These are phyloP conservation scores for Syngnathus scovelli DNA, from an alignment of 2,113 vertebrate genomes.

Conservation along the genomic window DNA sequence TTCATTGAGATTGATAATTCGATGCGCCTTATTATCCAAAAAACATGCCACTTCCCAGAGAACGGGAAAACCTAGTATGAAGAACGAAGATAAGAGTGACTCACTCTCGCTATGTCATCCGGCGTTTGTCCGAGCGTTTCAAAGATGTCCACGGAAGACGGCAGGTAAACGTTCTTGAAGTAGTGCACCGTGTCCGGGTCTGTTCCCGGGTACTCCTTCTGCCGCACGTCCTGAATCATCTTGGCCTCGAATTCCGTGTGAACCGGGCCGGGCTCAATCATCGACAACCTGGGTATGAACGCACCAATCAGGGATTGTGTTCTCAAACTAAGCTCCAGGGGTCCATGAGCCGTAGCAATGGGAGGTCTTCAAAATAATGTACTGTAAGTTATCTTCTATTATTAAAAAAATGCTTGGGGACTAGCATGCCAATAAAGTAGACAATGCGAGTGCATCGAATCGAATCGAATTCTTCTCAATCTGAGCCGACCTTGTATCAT, in stretches of 20 bases:
- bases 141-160: conserved; percentile 70
- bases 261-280: conserved; percentile 75
- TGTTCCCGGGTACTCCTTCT: conserved; percentile 58
- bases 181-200: conserved; percentile 65
- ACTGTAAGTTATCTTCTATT: too few species aligned
- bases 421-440: too few species aligned
- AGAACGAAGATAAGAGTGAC: background rate
- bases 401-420: too few species aligned
- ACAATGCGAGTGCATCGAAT: too few species aligned
- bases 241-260: conserved; percentile 75
- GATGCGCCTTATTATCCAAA: too few species aligned
- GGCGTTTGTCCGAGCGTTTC: conserved; percentile 72
- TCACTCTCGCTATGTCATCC: conserved; percentile 68
- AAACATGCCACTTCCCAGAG: too few species aligned
- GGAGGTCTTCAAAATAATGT: too few species aligned
- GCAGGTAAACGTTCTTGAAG: conserved; percentile 74
- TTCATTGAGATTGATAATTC: background rate
- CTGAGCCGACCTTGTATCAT: too few species aligned
- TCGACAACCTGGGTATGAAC: conserved; percentile 56
- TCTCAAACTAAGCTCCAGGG: background rate
- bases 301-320: background rate
- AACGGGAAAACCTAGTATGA: background rate
- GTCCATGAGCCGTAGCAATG: too few species aligned
- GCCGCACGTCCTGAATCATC: conserved; percentile 67
- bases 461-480: too few species aligned